Base-by-base conservation (phyloP, 2,888 invertebrate genomes). In the Amaurobius ferox region DNA sequence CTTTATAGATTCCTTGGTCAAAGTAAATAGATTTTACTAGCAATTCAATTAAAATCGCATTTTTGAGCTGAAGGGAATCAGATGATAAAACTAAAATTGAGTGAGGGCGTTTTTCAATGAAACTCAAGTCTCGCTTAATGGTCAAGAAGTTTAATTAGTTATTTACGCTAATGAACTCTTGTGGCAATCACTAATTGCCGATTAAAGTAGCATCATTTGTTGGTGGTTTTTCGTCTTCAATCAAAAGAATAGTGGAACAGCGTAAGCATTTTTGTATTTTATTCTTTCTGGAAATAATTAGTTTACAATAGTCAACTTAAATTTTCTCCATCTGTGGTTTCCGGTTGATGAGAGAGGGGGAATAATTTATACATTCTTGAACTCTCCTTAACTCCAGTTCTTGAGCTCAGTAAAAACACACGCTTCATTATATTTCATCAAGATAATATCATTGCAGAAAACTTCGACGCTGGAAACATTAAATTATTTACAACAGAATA, bases 121-220 rank as follows among this genome's bases (percentile, higher is more conserved):
- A 55, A 16, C 55, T 55, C 23, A 3, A 3, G 13, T 55, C 23
- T 55, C 55, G 3, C 13, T 55, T 55, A 55, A 55, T 55, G 55
- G 55, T 55, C 55, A 55, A 55, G 19, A 55, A 23, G 5, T 55
- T 55, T 23, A 55, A 23, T 55, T 55, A 55, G 19, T 55, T 23
- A 55, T 23, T 55, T 55, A 55, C 55, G 55, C 55, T 55, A 55
- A 55, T 55, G 55, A 55, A 55, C 55, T 23, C 55, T 55, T 55
- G 55, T 55, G 23, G 23, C 55, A 55, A 55, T 23, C 23, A 11
- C 55, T 23, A 55, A 55, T 55, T 55, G 19, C 23, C 23, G 55
- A 23, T 19, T 23, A 23, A 55, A 55, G 23, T 55, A 23, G 23
- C 55, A 55, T 55, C 55, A 11, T 55, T 55, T 55, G 55, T 55